Evolutionary conservation across 1,140 invertebrate genomes (phyloP), one percentile per base, ranked within the genome.

Genomic region (Drosophila arawakana): DNA sequence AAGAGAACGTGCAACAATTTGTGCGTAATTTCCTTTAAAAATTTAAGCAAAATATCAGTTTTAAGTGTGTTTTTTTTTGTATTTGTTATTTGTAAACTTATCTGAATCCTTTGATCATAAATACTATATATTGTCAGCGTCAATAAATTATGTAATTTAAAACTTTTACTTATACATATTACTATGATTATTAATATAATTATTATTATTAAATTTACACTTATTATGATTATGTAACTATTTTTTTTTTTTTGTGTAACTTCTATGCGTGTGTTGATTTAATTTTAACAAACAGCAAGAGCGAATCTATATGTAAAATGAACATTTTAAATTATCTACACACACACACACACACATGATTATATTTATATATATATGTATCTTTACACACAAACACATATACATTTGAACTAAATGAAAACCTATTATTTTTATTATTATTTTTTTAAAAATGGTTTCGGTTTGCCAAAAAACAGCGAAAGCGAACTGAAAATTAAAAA

Each of bases 11-110:
- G 58, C 55, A 43, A 79, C 35, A 65, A 44, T 43, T 63, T 37
- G 65, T 82, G 81, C 76, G 80, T 83, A 83, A 76, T 83, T 83
- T 83, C 80, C 80, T 83, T 83, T 83, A 83, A 21, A 21, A 21
- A 80, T 76, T 79, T 82, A 72, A 82, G 80, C 39, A 13, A 13
- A 55, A 57, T 52, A 76, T 49, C 62, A 81, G 74, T 37, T 39
- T 61, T 67, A 74, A 74, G 66, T 58, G 58, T 69, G 34, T 68
- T 57, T 69, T 74, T 69, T 30, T 30, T 30, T 30, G 3, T 30
- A 5, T 30, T 30, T 30, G 25, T 30, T 30, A 30, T 30, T 74
- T 75, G 60, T 78, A 61, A 47, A 39, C 58, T 55, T 78, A 61
- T 49, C 9, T 41, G 41, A 30, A 62, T 69, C 21, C 9, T 50